A percentile compares a stretch with the other conserved stretches of the same genome.
phyloP scores from a whole-genome alignment of 2,888 invertebrate genomes.

The Crepidodera aurea region DNA sequence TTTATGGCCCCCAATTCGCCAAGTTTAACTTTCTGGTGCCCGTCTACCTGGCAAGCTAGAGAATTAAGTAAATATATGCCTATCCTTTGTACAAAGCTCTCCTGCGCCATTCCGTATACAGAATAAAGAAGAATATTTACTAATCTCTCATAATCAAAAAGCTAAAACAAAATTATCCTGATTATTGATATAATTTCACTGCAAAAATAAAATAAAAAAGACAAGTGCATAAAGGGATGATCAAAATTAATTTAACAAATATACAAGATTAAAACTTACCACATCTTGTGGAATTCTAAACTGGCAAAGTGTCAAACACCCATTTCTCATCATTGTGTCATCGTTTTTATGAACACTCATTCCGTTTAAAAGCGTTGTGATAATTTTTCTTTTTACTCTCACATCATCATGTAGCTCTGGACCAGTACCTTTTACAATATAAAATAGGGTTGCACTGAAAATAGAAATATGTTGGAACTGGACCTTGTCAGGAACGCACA shows the following conservation, averaged over 20 bases:
- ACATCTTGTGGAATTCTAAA: slow-evolving; percentile 95
- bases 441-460: slow-evolving; percentile 89
- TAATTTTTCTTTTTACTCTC: slow-evolving; percentile 79
- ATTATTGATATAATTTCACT: too few species aligned
- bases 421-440: slow-evolving; percentile 90
- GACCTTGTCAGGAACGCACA: too few species aligned
- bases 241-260: too few species aligned
- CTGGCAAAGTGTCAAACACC: slow-evolving; percentile 92
- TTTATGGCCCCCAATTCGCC: slow-evolving; percentile 89
- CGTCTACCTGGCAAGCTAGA: slow-evolving; percentile 95
- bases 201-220: too few species aligned
- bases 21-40: slow-evolving; percentile 87
- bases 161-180: slow-evolving; percentile 70
- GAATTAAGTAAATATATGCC: slow-evolving; percentile 95
- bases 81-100: slow-evolving; percentile 92
- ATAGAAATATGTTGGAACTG: too few species aligned
- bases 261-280: too few species aligned
- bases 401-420: slow-evolving; percentile 73
- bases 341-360: slow-evolving; percentile 88
- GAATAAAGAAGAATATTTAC: slow-evolving; percentile 85
- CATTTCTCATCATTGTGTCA: slow-evolving; percentile 95
- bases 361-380: slow-evolving; percentile 83
- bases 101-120: slow-evolving; percentile 81
- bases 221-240: too few species aligned
- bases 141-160: slow-evolving; percentile 88